A percentile compares a stretch with the other conserved stretches of the same genome.
Evolutionary conservation across 2,888 invertebrate species (phyloP).

Genomic region (Pemphredon lugubris): DNA sequence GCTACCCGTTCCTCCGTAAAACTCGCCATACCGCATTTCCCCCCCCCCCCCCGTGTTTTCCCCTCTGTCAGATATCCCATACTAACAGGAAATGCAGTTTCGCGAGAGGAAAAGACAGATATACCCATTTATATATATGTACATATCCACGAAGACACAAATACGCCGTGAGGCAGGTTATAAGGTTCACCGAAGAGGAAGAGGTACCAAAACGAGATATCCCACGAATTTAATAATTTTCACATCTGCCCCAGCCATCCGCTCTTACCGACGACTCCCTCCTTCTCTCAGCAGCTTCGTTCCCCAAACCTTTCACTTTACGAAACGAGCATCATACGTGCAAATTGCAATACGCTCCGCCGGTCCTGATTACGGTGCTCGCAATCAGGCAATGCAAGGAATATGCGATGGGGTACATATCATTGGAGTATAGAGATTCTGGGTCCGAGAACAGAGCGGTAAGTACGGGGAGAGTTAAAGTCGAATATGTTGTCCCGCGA

Average conservation of each 20-base stretch:
- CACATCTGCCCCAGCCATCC: constrained; percentile 22
- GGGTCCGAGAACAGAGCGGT: too few species aligned
- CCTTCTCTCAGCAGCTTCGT: background rate
- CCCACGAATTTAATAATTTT: constrained; percentile 59
- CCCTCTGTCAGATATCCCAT: constrained; percentile 15
- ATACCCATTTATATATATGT: too few species aligned
- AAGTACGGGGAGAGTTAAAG: too few species aligned
- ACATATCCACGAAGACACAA: constrained; percentile 15
- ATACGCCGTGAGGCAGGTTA: constrained; percentile 3
- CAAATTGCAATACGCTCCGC: constrained; percentile 64
- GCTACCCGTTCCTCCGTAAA: background rate
- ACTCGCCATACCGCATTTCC: too few species aligned
- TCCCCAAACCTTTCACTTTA: constrained; percentile 1
- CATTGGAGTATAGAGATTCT: too few species aligned
- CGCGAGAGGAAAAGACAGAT: constrained; percentile 26
- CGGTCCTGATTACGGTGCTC: constrained; percentile 67
- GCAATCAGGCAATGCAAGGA: constrained; percentile 57
- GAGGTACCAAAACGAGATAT: constrained; percentile 35
- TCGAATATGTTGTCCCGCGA: too few species aligned
- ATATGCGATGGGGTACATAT: constrained; percentile 8
- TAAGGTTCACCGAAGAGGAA: background rate
- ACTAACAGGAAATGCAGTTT: constrained; percentile 21
- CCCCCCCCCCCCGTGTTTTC: too few species aligned
- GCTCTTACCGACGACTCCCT: constrained; percentile 6
- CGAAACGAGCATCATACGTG: constrained; percentile 55